Conservation (phyloP, 2,888 invertebrate species). For the Agrotis puta region DNA sequence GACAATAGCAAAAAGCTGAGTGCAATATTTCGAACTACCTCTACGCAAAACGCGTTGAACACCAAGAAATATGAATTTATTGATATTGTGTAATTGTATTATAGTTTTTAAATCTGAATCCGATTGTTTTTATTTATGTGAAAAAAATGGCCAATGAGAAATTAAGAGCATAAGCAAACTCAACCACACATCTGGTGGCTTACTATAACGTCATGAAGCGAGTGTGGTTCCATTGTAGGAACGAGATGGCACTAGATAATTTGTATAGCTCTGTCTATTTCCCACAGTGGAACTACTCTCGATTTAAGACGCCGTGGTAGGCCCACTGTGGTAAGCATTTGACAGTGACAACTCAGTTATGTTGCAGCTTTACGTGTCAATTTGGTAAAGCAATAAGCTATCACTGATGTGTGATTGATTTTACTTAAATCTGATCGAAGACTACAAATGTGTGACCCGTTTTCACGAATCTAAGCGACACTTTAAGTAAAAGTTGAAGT, state of each 20-base stretch:
- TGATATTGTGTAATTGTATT: constrained; percentile 52
- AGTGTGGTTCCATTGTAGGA: too few relatives aligned
- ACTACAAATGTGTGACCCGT: background rate
- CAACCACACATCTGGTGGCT: background rate
- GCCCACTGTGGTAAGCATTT: background rate
- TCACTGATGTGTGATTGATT: background rate
- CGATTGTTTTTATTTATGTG: constrained; percentile 33
- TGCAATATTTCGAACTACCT: constrained; percentile 68
- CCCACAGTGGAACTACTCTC: too few relatives aligned
- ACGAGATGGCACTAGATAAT: too few relatives aligned
- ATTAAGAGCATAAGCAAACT: too few relatives aligned
- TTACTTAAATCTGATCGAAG: background rate
- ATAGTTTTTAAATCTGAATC: constrained; percentile 44
- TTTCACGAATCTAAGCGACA: too few relatives aligned
- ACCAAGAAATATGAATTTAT: constrained; percentile 69
- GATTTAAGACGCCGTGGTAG: too few relatives aligned
- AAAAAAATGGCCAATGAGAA: background rate
- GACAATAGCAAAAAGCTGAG: constrained; percentile 54
- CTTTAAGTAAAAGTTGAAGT: too few relatives aligned
- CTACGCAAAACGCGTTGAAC: constrained; percentile 66
- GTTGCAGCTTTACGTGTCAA: background rate
- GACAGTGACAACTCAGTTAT: background rate
- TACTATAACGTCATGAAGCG: too few relatives aligned
- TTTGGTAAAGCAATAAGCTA: background rate
- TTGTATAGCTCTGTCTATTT: too few relatives aligned